Conservation (phyloP, 2,113 vertebrate genomes). For the Eclectus roratus region DNA sequence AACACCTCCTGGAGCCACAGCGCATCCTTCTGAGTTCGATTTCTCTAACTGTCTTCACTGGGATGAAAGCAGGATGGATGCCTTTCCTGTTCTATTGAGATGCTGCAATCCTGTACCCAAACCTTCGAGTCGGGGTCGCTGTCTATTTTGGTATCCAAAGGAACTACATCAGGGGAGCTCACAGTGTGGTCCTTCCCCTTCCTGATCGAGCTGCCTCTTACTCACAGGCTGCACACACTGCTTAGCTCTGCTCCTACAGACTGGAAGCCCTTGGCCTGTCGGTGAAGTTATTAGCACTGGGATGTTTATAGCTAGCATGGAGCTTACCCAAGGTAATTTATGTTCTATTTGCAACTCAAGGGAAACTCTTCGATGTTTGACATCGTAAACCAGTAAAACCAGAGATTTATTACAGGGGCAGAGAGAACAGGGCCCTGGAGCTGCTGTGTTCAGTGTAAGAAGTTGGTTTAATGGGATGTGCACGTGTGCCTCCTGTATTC, state of each 20-base stretch:
- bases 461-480: not conserved
- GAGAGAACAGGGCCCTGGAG: constrained; percentile 7
- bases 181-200: not conserved
- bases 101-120: not conserved
- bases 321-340: constrained; percentile 48
- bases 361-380: constrained; percentile 42
- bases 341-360: constrained; percentile 3
- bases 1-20: not conserved
- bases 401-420: constrained; percentile 23
- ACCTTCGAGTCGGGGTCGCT: not conserved
- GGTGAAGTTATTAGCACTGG: not conserved
- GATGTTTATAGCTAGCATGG: not conserved
- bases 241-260: not conserved
- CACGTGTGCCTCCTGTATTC: constrained; percentile 23
- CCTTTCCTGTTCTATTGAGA: not conserved
- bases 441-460: constrained; percentile 17
- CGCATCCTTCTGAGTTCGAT: not conserved
- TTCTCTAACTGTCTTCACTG: not conserved
- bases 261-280: not conserved
- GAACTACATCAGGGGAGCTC: not conserved
- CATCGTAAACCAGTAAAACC: constrained; percentile 11
- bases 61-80: not conserved
- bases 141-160: not conserved
- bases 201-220: not conserved
- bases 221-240: not conserved